Evolutionary conservation across 2,113 vertebrate species (phyloP).

Genomic region (Poicephalus gulielmi): DNA sequence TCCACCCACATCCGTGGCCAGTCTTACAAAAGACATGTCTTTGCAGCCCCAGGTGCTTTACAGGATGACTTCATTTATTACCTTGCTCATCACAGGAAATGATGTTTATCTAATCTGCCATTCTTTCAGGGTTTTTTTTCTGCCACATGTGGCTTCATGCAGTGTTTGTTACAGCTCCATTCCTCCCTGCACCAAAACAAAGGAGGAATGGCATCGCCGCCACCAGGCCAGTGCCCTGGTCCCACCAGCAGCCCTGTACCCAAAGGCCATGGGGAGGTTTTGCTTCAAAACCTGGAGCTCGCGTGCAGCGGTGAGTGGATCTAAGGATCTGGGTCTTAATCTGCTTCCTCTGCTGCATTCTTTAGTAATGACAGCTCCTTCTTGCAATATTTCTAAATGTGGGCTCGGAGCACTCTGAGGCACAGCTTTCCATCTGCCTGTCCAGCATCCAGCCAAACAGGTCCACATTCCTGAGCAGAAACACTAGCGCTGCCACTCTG

Average conservation of each 20-base stretch:
- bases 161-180: background rate
- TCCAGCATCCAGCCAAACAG: constrained; percentile 37
- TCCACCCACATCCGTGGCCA: background rate
- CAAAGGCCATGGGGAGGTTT: background rate
- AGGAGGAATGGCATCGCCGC: background rate
- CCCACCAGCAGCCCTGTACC: background rate
- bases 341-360: constrained; percentile 44
- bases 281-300: background rate
- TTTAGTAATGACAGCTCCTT: constrained; percentile 21
- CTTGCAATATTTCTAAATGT: background rate
- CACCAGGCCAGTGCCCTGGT: accelerated
- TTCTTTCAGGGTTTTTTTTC: background rate
- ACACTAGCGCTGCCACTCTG: background rate
- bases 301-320: background rate
- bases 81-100: constrained; percentile 58
- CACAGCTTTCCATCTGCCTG: constrained; percentile 24
- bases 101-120: constrained; percentile 53
- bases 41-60: constrained; percentile 32
- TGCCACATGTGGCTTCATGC: background rate
- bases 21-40: background rate
- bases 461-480: constrained; percentile 46
- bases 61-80: constrained; percentile 44
- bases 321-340: background rate
- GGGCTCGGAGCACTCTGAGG: background rate
- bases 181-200: background rate